Conservation (phyloP, 2,888 invertebrate species). For the Tortrix viridana region DNA sequence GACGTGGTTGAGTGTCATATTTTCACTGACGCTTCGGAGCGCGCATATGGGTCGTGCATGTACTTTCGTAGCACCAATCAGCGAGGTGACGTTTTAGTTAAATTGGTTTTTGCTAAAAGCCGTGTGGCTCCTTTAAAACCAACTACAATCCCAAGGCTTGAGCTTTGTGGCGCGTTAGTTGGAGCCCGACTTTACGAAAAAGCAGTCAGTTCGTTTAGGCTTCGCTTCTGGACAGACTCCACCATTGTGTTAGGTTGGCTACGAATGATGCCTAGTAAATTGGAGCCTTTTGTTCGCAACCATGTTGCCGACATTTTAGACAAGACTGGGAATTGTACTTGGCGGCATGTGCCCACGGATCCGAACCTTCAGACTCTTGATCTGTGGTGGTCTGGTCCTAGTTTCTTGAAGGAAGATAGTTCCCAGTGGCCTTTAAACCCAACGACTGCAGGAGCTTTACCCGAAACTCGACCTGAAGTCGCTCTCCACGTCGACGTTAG, state of each 20-base stretch:
- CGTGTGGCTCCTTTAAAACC: background rate
- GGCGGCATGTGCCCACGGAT: background rate
- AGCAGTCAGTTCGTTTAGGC: background rate
- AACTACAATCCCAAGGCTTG: background rate
- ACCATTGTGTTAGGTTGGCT: background rate
- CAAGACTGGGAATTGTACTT: background rate
- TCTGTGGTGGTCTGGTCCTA: too few species aligned
- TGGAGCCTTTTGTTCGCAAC: constrained; percentile 1
- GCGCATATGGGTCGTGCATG: too few species aligned
- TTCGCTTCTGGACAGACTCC: background rate
- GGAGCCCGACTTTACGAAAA: background rate
- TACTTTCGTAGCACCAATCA: too few species aligned
- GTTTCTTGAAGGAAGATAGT: background rate
- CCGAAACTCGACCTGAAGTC: background rate
- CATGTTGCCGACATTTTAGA: background rate
- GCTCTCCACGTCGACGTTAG: background rate
- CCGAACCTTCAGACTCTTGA: background rate
- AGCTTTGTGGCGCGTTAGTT: background rate
- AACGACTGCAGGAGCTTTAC: background rate
- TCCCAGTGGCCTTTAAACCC: background rate
- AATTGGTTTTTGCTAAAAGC: background rate
- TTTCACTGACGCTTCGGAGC: too few species aligned
- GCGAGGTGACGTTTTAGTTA: too few species aligned
- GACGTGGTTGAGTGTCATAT: too few species aligned
- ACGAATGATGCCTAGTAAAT: background rate